Base-by-base conservation (phyloP, 2,113 vertebrate genomes). In the Crocuta crocuta region DNA sequence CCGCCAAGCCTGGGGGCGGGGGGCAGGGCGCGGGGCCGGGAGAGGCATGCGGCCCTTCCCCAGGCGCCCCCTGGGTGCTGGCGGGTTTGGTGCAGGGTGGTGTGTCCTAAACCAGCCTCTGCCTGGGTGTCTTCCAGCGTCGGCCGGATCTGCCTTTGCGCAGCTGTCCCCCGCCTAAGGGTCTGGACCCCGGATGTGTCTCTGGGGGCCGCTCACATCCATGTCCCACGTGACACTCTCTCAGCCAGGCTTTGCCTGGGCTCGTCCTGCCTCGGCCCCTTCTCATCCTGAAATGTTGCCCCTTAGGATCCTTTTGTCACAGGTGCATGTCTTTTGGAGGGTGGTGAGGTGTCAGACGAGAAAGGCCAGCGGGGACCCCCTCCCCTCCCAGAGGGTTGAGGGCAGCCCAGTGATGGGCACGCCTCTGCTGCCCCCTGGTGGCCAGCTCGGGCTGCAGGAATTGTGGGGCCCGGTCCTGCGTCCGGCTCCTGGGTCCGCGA, bases 391-490 rank as follows among this genome's bases (percentile, higher is more conserved):
- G 28, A 65, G 39, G 2, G 35, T 2, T 2, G 1, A 3, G 23
- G 17, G 24, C 13, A 0, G 39, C 58, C 13, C 0, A 0, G 7
- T 6, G 15, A 16, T 91, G 93, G 94, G 71, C 83, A 7, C 83
- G 68, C 65, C 89, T 98, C 88, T 98, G 97, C 98, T 98, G 98
- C 98, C 98, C 98, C 94, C 98, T 98, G 63, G 98, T 98, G 99
- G 97, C 87, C 50, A 24, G 0, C 82, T 1, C 1, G 7, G 39
- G 88, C 50, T 23, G 55, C 95, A 97, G 21, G 58, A 23, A 9
- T 61, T 7, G 8, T 19, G 21, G 58, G 58, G 58, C 19, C 2
- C 2, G 58, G 8, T 23, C 58, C 58, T 61, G 58, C 58, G 1
- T 23, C 21, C 58, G 21, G 58, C 58, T 23, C 58, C 58, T 31